phyloP scores from a whole-genome alignment of 2,797 vertebrate species.

The Poliocrania exsul region DNA sequence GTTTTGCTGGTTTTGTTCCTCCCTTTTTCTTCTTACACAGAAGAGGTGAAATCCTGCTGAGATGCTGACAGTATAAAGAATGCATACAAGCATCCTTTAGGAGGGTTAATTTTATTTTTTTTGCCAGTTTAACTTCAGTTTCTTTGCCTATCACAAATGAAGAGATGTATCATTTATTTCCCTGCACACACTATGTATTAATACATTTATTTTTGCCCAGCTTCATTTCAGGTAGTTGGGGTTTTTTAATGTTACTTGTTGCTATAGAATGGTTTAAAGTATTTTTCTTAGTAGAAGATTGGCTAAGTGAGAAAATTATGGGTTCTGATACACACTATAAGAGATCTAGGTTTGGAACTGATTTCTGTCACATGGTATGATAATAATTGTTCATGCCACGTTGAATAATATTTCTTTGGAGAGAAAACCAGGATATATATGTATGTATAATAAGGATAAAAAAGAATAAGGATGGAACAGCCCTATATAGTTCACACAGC shows the following conservation, averaged over 20 bases:
- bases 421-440: background rate
- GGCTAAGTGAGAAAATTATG: background rate
- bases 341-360: background rate
- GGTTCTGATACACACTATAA: background rate
- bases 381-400: background rate
- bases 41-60: background rate
- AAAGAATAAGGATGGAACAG: background rate
- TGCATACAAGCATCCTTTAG: background rate
- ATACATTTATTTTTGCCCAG: slow-evolving; percentile 1
- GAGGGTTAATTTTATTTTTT: slow-evolving; percentile 6
- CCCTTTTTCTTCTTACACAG: background rate
- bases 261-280: background rate
- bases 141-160: slow-evolving; percentile 1
- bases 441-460: background rate
- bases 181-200: background rate
- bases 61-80: background rate
- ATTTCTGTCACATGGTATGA: background rate
- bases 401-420: background rate
- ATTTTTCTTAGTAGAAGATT: background rate
- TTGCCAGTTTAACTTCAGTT: background rate
- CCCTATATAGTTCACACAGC: background rate
- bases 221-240: background rate
- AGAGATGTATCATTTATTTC: background rate
- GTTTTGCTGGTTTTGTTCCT: background rate
- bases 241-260: background rate